Evolutionary conservation across 53 echinoderm and acorn worm genomes (phyloP).

Genomic region (Mesocentrotus franciscanus): DNA sequence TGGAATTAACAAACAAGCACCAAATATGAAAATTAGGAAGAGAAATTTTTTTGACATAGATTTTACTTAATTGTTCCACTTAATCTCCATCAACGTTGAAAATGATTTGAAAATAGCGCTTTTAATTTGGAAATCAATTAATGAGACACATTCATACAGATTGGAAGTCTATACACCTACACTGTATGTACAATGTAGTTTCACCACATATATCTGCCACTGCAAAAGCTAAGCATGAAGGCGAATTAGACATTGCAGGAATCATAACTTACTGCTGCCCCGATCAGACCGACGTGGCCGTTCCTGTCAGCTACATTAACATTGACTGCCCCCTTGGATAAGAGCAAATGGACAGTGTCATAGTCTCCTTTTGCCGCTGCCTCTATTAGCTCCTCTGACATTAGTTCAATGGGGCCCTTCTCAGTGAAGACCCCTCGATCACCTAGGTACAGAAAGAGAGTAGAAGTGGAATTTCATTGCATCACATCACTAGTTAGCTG

Average conservation of each 20-base stretch:
- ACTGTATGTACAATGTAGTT: too few species aligned
- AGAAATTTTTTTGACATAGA: too few species aligned
- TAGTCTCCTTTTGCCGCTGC: slow-evolving; percentile 81
- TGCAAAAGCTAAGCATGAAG: too few species aligned
- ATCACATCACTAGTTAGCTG: neutral
- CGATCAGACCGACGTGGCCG: slow-evolving; percentile 83
- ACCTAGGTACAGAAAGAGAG: slow-evolving; percentile 53
- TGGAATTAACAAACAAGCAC: too few species aligned
- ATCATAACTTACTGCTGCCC: slow-evolving; percentile 84
- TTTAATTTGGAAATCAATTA: too few species aligned
- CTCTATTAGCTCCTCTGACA: slow-evolving; percentile 81
- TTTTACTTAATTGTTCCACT: too few species aligned
- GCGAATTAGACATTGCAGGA: neutral
- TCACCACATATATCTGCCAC: too few species aligned
- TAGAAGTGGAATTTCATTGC: neutral
- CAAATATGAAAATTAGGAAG: too few species aligned
- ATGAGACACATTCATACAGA: too few species aligned
- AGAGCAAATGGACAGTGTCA: slow-evolving; percentile 70
- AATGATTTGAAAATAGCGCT: too few species aligned
- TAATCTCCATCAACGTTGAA: too few species aligned
- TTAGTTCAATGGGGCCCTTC: slow-evolving; percentile 87
- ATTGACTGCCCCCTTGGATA: slow-evolving; percentile 81
- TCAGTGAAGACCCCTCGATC: slow-evolving; percentile 76
- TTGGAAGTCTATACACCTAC: too few species aligned
- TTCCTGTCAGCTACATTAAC: slow-evolving; percentile 91